These are phyloP conservation scores for Serripes groenlandicus DNA, from an alignment of 2,888 invertebrate genomes.

Conservation along the genomic window DNA sequence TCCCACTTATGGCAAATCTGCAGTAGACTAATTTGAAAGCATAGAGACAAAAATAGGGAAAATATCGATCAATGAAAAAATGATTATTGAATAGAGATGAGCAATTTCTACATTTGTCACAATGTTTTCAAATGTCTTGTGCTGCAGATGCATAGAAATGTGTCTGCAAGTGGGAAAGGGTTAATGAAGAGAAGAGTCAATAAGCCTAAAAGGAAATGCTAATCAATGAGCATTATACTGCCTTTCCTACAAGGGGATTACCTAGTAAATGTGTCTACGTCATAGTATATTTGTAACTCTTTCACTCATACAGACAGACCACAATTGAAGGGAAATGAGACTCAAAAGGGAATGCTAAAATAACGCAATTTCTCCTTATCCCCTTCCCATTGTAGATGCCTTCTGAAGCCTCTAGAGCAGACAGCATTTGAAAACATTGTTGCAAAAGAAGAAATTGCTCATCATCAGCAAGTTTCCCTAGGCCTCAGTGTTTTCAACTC, in stretches of 20 bases:
- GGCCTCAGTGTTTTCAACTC: no score
- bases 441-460: slow-evolving; percentile 11
- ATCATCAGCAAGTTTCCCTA: no score
- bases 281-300: no score
- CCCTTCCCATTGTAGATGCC: not conserved
- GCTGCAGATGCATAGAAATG: not conserved
- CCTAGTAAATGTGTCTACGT: not conserved
- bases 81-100: not conserved
- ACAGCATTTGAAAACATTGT: not conserved
- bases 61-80: no score
- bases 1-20: not conserved
- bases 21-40: not conserved
- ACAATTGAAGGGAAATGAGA: no score
- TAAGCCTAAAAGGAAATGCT: not conserved
- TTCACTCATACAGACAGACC: no score
- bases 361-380: not conserved
- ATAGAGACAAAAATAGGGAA: not conserved
- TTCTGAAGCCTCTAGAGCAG: not conserved
- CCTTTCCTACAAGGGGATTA: not conserved
- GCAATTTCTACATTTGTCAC: not conserved
- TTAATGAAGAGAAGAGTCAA: not conserved
- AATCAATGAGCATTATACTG: not conserved
- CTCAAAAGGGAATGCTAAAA: not conserved
- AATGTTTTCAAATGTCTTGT: not conserved
- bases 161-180: not conserved